A percentile compares a stretch with the other conserved stretches of the same genome.
Conservation (phyloP, 2,888 invertebrate genomes). For the Omphaloscelis lunosa region DNA sequence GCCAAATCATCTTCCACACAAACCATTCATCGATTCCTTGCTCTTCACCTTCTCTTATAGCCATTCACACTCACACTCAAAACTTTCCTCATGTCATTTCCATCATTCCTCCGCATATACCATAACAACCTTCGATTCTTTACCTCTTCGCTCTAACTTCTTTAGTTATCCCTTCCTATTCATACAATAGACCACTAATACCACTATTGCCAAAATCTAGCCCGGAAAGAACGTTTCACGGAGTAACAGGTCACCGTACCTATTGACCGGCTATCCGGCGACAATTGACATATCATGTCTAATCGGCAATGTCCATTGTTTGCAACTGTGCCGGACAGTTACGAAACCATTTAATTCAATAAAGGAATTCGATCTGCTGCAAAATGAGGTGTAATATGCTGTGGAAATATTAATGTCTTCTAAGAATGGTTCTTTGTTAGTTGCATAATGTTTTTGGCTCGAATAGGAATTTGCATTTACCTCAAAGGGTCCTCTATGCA, state of each 20-base stretch:
- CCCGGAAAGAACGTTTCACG: constrained; percentile 32
- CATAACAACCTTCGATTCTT: neutral
- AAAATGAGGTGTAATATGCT: constrained; percentile 50
- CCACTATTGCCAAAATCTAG: constrained; percentile 21
- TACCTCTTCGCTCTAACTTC: neutral
- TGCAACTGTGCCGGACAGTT: constrained; percentile 72
- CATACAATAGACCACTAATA: neutral
- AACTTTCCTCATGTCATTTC: neutral
- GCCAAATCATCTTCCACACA: neutral
- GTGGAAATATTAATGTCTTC: constrained; percentile 52
- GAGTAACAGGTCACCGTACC: constrained; percentile 33
- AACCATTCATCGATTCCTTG: neutral
- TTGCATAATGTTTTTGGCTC: constrained; percentile 42
- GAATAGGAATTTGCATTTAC: constrained; percentile 43
- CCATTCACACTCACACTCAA: neutral
- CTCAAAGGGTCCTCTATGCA: constrained; percentile 30
- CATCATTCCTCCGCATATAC: neutral
- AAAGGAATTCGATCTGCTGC: constrained; percentile 58
- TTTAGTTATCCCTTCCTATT: neutral
- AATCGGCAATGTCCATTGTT: constrained; percentile 74
- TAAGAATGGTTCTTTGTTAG: constrained; percentile 40
- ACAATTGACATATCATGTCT: constrained; percentile 64
- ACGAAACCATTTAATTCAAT: constrained; percentile 71
- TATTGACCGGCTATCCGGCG: constrained; percentile 27
- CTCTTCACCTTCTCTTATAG: neutral